A percentile compares a stretch with the other conserved stretches of the same genome.
Evolutionary conservation across 2,113 vertebrate genomes (phyloP).

Genomic region (Macquaria ambigua): DNA sequence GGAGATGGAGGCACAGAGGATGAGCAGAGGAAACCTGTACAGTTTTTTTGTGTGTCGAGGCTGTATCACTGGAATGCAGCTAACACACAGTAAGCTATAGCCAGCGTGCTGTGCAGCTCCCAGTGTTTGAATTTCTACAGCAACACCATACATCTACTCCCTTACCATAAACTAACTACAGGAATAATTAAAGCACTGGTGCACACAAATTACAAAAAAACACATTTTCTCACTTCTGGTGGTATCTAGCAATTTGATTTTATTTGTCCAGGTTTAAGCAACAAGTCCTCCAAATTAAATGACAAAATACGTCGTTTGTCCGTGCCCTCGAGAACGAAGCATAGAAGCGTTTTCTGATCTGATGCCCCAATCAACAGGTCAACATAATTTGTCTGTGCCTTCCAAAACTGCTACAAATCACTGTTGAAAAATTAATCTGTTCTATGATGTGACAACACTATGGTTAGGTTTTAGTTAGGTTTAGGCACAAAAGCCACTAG

Average conservation of each 20-base stretch:
- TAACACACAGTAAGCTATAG: neutral
- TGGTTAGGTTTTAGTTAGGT: neutral
- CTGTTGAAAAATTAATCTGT: neutral
- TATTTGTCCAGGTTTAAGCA: constrained; percentile 10
- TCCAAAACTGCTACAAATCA: neutral
- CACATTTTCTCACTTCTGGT: neutral
- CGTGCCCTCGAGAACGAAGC: neutral
- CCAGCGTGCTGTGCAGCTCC: constrained; percentile 11
- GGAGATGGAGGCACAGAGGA: constrained; percentile 16
- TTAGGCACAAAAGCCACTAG: neutral
- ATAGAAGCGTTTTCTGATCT: neutral
- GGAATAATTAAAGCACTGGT: neutral
- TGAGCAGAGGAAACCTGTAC: constrained; percentile 37
- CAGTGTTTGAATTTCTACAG: constrained; percentile 23
- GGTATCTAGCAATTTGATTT: neutral
- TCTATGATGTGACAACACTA: neutral
- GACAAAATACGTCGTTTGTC: neutral
- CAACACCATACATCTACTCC: neutral
- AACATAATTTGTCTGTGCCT: neutral
- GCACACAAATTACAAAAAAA: neutral
- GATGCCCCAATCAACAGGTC: neutral
- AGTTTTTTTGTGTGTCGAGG: constrained; percentile 23
- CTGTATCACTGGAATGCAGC: constrained; percentile 41
- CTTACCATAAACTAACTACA: neutral
- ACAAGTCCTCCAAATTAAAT: neutral